Evolutionary conservation across 37 sponge, comb jelly and placozoan genomes (phyloP), one percentile per base, ranked within the genome.

Genomic region (Chondrosia reniformis): DNA sequence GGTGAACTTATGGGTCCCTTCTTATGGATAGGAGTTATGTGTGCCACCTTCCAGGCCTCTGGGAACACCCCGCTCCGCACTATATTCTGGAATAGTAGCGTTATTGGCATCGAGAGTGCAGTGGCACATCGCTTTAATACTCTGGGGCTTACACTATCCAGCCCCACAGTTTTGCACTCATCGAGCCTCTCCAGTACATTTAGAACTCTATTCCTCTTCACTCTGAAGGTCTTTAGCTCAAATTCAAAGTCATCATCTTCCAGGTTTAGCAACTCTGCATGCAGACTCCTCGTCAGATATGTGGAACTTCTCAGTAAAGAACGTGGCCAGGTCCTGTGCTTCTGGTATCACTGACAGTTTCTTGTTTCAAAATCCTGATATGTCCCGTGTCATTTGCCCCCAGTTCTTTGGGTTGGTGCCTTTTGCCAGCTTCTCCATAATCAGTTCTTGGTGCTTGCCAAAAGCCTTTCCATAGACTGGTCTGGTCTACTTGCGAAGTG

Each of bases 381-480:
- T 74, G 75, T 74, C 43, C 24, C 42, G 15, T 40, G 72, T 69
- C 72, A 69, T 69, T 39, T 69, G 43, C 72, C 72, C 39, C 72
- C 72, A 69, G 43, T 8, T 37, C 72, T 40, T 69, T 1, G 72
- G 36, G 36, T 39, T 69, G 43, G 72, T 69, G 72, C 72, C 36
- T 40, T 69, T 69, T 69, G 72, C 43, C 72, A 69, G 43, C 72
- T 69, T 69, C 72, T 69, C 44, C 36, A 22, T 38, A 40, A 69
- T 69, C 72, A 3, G 41, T 17, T 39, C 43, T 69, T 69, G 72
- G 42, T 69, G 43, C 24, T 6, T 37, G 43, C 43, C 6, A 40
- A 69, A 40, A 6, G 72, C 72, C 17, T 39, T 69, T 1, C 72
- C 9, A 39, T 69, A 69, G 2, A 69, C 72, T 39, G 2, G 2